A percentile compares a stretch with the other conserved stretches of the same genome.
phyloP scores from a whole-genome alignment of 2,888 invertebrate species.

The Pherbina coryleti region DNA sequence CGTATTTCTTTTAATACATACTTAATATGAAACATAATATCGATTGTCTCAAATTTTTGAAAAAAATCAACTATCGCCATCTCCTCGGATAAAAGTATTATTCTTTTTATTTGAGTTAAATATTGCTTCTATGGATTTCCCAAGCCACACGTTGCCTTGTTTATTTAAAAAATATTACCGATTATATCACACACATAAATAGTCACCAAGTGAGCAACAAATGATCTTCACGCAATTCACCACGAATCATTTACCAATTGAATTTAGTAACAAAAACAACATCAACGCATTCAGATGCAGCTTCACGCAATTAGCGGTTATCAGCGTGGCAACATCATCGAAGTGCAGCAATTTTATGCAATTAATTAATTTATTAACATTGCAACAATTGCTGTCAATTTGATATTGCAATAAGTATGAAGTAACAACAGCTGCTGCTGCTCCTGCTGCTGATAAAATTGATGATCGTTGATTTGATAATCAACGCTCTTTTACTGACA shows the following conservation, averaged over 20 bases:
- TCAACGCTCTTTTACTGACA: background rate
- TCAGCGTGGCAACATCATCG: slow-evolving; percentile 14
- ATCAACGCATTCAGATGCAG: no score
- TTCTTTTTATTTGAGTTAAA: no score
- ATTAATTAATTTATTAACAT: slow-evolving; percentile 16
- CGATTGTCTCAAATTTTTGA: background rate
- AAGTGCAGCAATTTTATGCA: background rate
- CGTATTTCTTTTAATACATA: no score
- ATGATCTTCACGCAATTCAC: background rate
- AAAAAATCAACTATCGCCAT: no score
- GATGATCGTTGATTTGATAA: background rate
- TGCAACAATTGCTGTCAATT: slow-evolving; percentile 5
- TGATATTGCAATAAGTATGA: no score
- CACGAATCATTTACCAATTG: background rate
- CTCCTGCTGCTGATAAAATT: background rate
- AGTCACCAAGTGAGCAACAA: background rate
- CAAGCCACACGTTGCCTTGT: no score
- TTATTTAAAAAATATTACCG: no score
- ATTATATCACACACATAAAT: no score
- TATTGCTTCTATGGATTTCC: no score
- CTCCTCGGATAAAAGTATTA: no score
- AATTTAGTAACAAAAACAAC: background rate
- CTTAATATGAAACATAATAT: no score
- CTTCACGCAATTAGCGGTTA: slow-evolving; percentile 15
- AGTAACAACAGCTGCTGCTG: slow-evolving; percentile 11